phyloP scores from a whole-genome alignment of 1,140 invertebrate species.

The Drusus annulatus region DNA sequence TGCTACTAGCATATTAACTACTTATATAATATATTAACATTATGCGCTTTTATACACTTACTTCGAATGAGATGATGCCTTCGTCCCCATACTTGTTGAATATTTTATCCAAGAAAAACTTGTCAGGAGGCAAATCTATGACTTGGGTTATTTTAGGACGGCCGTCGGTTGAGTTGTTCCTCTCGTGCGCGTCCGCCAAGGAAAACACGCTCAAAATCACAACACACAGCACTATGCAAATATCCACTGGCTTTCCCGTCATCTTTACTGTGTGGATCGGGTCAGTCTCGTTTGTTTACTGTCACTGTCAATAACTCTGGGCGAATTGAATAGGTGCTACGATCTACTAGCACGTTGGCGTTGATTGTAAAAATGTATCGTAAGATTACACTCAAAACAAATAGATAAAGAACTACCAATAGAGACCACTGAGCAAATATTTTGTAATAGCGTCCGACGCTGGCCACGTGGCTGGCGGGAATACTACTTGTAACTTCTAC shows the following conservation, averaged over 20 bases:
- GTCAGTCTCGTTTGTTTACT: conserved; percentile 1
- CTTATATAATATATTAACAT: too few species aligned
- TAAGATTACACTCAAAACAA: conserved; percentile 13
- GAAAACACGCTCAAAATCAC: conserved; percentile 61
- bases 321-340: neutral
- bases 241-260: conserved; percentile 61
- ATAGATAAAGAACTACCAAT: conserved; percentile 1
- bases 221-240: conserved; percentile 62
- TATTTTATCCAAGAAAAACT: conserved; percentile 71
- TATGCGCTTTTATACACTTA: conserved; percentile 61
- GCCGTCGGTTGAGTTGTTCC: conserved; percentile 54
- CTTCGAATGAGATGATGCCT: conserved; percentile 75
- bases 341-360: neutral
- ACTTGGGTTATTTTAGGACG: conserved; percentile 61
- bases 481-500: neutral
- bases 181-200: conserved; percentile 51
- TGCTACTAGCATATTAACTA: too few species aligned
- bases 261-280: neutral
- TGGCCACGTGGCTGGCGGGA: conserved; percentile 12
- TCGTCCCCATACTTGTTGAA: conserved; percentile 76
- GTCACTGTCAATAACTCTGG: neutral
- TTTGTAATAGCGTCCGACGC: neutral
- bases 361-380: neutral
- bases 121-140: conserved; percentile 62
- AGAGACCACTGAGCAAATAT: neutral